Evolutionary conservation across 2,113 vertebrate species (phyloP), one percentile per base, ranked within the genome.

Genomic region (Prionailurus viverrinus): DNA sequence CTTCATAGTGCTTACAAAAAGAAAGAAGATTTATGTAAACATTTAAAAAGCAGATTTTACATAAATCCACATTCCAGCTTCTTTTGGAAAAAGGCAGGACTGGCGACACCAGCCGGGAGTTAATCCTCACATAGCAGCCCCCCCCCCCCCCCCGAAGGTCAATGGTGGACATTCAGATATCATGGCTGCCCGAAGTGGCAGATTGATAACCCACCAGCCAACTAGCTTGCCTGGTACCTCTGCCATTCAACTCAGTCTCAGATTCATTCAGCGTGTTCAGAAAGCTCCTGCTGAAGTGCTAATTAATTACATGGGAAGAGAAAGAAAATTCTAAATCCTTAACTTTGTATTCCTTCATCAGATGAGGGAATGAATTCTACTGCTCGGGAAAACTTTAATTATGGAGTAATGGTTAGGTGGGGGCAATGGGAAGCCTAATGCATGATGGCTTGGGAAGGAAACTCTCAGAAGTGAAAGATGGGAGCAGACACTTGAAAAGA

Each of bases 1-100:
- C 16, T 79, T 4, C 19, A 58, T 13, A 79, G 45, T 73, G 51
- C 69, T 84, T 39, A 7, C n/a, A 29, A 41, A 51, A 39, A 21
- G 18, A 58, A 36, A 16, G 31, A 85, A 88, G 6, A 73, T 71
- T 85, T 83, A 63, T 83, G 51, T 95, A 66, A 84, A 84, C 82
- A 84, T 96, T 96, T 88, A 68, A 94, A 98, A 87, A 80, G 5
- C 11, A 79, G 63, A 90, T 92, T 97, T 92, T 79, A 88, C 55
- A 80, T 83, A 94, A 96, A 82, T 92, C 45, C 39, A 96, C 55
- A 87, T 87, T 92, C n/a, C 12, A 90, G 69, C 23, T 89, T 82
- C 88, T 93, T 83, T 33, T 55, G 39, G 19, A 76, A 65, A 66
- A 94, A 71, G n/a, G 65, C 95, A 58, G 3, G 15, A 48, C 76